phyloP scores from a whole-genome alignment of 23 tunicate genomes.

The Oikopleura albicans region DNA sequence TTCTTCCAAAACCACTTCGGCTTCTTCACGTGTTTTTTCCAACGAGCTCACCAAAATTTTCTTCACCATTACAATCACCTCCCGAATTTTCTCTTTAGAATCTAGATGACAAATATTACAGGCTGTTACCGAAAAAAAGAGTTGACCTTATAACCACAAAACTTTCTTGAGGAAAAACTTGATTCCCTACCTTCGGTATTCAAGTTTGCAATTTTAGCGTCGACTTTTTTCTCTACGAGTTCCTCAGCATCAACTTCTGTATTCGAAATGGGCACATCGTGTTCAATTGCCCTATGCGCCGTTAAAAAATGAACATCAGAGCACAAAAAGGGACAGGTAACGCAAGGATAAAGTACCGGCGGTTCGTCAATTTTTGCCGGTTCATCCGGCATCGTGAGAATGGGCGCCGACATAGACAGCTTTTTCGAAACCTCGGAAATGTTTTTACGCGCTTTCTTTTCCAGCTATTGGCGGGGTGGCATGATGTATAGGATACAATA shows the following conservation, averaged over 20 bases:
- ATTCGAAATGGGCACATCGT: neutral
- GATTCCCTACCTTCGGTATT: too few relatives aligned
- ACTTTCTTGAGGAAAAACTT: too few relatives aligned
- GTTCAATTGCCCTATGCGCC: neutral
- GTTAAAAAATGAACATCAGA: neutral
- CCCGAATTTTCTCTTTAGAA: neutral
- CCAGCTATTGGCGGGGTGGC: too few relatives aligned
- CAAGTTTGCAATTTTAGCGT: too few relatives aligned
- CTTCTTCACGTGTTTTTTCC: neutral
- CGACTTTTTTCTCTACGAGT: neutral
- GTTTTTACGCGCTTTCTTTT: neutral
- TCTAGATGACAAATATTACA: too few relatives aligned
- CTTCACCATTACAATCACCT: neutral
- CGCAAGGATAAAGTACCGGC: neutral
- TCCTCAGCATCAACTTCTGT: neutral
- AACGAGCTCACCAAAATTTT: neutral
- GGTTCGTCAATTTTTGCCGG: too few relatives aligned
- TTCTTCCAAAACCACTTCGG: neutral
- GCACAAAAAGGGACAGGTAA: neutral
- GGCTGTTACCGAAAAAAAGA: too few relatives aligned
- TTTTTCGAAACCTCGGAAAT: constrained; percentile 2
- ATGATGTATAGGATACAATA: too few relatives aligned
- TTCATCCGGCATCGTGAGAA: neutral
- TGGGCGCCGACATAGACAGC: neutral
- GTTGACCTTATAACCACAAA: too few relatives aligned